These are phyloP conservation scores for Syndactyla subalaris DNA, from an alignment of 2,797 vertebrate species.

Conservation along the genomic window DNA sequence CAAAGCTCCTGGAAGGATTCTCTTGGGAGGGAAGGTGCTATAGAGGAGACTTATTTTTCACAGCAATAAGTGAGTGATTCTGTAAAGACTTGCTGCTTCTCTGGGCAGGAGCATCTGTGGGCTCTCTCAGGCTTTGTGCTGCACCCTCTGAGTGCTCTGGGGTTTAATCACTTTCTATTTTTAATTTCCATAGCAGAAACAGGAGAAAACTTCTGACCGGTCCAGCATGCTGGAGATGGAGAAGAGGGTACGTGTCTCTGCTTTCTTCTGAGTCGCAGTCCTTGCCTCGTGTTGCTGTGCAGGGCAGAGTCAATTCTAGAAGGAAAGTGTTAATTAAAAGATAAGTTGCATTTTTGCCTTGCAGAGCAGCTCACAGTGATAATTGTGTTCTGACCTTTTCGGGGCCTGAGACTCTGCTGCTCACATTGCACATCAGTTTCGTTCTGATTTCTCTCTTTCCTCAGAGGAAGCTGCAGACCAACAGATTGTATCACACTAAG, in stretches of 20 bases:
- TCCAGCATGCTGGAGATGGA: constrained; percentile 88
- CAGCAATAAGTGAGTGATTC: background rate
- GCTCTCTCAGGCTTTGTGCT: background rate
- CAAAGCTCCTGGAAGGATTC: background rate
- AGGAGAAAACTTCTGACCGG: constrained; percentile 90
- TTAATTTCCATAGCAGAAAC: constrained; percentile 81
- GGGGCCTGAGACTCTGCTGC: background rate
- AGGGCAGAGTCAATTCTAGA: background rate
- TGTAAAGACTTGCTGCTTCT: background rate
- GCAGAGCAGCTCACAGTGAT: background rate
- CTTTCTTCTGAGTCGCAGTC: background rate
- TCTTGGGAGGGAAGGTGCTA: background rate
- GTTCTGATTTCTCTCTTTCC: background rate
- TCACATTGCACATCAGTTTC: background rate
- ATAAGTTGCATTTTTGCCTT: background rate
- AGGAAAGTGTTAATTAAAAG: constrained; percentile 25
- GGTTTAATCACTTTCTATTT: constrained; percentile 55
- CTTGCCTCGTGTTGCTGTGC: background rate
- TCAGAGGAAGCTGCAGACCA: background rate
- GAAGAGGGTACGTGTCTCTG: constrained; percentile 84
- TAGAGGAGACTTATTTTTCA: background rate
- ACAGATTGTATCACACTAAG: background rate
- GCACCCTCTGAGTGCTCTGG: background rate
- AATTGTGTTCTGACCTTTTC: constrained; percentile 38
- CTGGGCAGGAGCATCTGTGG: background rate